A percentile compares a stretch with the other conserved stretches of the same genome.
Evolutionary conservation across 2,888 invertebrate genomes (phyloP).

Genomic region (Microctonus aethiopoides): DNA sequence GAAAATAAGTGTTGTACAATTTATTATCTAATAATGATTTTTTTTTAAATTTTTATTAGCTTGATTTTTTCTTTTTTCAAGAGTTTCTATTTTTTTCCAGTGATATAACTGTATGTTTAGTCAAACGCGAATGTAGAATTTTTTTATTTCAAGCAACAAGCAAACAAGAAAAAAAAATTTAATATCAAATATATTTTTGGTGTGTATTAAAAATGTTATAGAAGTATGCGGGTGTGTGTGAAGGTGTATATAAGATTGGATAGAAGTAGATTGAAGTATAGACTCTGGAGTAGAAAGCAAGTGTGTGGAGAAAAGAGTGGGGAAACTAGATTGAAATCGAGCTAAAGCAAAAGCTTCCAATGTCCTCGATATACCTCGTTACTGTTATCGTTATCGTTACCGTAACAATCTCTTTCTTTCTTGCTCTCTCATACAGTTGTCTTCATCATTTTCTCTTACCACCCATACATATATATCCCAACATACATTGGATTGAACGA

Average conservation of each 20-base stretch:
- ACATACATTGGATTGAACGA: background rate
- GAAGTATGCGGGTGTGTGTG: background rate
- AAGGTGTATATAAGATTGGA: background rate
- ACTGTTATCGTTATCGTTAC: slow-evolving; percentile 46
- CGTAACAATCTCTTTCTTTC: slow-evolving; percentile 27
- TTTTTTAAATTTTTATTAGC: background rate
- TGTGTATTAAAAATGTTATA: background rate
- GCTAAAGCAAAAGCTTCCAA: slow-evolving; percentile 19
- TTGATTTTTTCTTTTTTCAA: background rate
- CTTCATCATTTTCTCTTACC: background rate
- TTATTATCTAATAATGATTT: background rate
- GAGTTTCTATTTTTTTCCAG: background rate
- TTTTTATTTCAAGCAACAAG: background rate
- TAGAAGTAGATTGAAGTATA: background rate
- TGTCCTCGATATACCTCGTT: slow-evolving; percentile 42
- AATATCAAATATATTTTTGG: background rate
- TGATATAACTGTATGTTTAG: background rate
- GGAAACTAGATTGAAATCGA: slow-evolving; percentile 45
- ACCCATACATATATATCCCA: background rate
- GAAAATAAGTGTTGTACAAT: too few species aligned
- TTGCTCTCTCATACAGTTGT: background rate
- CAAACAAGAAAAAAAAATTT: background rate
- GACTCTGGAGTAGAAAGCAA: background rate
- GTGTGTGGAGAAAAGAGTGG: slow-evolving; percentile 1
- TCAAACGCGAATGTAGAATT: background rate